A percentile compares a stretch with the other conserved stretches of the same genome.
These are phyloP conservation scores for Drosophila virilis DNA, from an alignment of 1,140 invertebrate species.

Conservation along the genomic window DNA sequence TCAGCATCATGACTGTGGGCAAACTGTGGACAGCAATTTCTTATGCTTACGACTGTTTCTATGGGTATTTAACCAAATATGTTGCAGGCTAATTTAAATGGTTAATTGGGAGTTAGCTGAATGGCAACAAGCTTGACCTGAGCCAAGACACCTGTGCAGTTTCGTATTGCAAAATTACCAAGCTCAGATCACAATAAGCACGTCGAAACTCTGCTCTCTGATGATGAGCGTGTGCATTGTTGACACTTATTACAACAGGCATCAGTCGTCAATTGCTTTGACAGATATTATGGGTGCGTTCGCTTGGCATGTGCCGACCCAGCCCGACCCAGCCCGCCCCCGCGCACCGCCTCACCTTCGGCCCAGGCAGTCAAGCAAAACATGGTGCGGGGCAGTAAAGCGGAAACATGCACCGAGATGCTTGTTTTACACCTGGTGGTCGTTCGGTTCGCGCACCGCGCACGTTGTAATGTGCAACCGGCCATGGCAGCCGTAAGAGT, in stretches of 20 bases:
- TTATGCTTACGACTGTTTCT: background rate
- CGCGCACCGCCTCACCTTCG: slow-evolving; percentile 8
- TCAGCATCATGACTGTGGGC: background rate
- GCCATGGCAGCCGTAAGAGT: slow-evolving; percentile 43
- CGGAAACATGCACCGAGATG: slow-evolving; percentile 64
- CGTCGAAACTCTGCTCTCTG: too few species aligned
- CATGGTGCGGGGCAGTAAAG: slow-evolving; percentile 67
- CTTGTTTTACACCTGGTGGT: slow-evolving; percentile 67
- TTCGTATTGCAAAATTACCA: background rate
- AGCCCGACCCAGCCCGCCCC: slow-evolving; percentile 9
- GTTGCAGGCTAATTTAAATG: background rate
- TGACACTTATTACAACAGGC: slow-evolving; percentile 56
- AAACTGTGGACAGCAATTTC: background rate
- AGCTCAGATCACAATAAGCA: background rate
- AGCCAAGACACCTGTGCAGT: background rate
- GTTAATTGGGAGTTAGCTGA: too few species aligned
- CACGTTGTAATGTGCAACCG: slow-evolving; percentile 68
- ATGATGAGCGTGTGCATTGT: slow-evolving; percentile 12
- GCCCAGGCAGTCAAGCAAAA: slow-evolving; percentile 48
- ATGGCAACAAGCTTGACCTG: too few species aligned
- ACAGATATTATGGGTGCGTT: slow-evolving; percentile 47
- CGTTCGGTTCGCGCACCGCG: background rate
- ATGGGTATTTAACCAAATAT: background rate
- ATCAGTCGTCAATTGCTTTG: slow-evolving; percentile 44
- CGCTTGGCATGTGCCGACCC: slow-evolving; percentile 50